Evolutionary conservation across 2,113 vertebrate species (phyloP), one percentile per base, ranked within the genome.

Genomic region (Xiphias gladius): DNA sequence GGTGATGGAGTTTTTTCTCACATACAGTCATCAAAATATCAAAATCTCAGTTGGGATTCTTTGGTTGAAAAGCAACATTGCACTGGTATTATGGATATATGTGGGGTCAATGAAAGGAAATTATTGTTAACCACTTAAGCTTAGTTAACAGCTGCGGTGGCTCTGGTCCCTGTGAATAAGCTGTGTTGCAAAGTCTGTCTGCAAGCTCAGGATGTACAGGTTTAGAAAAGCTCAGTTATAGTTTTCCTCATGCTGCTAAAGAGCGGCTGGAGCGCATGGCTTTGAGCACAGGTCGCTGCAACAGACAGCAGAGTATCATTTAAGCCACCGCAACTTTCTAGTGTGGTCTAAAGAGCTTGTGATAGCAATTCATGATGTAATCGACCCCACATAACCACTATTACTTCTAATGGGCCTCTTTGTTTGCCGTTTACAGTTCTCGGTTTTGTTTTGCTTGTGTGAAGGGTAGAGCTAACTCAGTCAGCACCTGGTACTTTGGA

Each of bases 1-100:
- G 54, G 43, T 30, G 35, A 43, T 79, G 69, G 32, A 73, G 71
- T 1, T 61, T 61, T n/a, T 20, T 35, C 58, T 35, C 58, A 61
- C 9, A 20, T 20, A 20, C 17, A 16, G 1, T 59, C 59, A 72
- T n/a, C 22, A 43, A 68, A 35, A 24, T 22, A 26, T 43, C 14
- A 46, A 63, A 24, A 76, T 64, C 22, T 7, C 20, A 80, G 5
- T 43, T 64, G 32, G 32, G 5, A 11, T 14, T 22, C 6, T 55
- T 32, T 52, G 16, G 26, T 2, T 68, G 4, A 46, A 57, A 17
- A 50, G 41, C 1, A 52, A 52, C 2, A 52, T 52, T 48, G 26
- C 22, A 46, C 3, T 41, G n/a, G 2, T 64, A 20, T 59, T 65
- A 13, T 68, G 24, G 14, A 52, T 85, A 20, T 30, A 9, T 48